A percentile compares a stretch with the other conserved stretches of the same genome.
Conservation (phyloP, 1,140 invertebrate species). For the fruit fly (Drosophila melanogaster) region DNA sequence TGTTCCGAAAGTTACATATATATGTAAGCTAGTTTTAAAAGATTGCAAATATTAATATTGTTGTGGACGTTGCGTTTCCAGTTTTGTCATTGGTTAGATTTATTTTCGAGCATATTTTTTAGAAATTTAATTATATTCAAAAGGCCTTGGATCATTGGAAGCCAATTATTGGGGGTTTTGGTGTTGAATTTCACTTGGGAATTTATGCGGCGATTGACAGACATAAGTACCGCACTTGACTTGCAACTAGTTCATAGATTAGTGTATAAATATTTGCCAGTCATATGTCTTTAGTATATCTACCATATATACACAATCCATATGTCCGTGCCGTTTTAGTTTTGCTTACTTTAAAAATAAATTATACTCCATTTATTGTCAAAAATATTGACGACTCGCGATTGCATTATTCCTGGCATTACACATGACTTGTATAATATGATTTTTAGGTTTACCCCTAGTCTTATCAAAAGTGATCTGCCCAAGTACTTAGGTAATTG, state of each 20-base stretch:
- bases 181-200: slow-evolving; percentile 40
- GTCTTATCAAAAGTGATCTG: slow-evolving; percentile 31
- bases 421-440: slow-evolving; percentile 43
- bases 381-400: slow-evolving; percentile 76
- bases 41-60: slow-evolving; percentile 43
- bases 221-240: slow-evolving; percentile 26
- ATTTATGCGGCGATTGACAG: slow-evolving; percentile 18
- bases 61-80: slow-evolving; percentile 72
- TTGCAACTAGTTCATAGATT: slow-evolving; percentile 28
- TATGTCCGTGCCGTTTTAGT: slow-evolving; percentile 14
- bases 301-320: slow-evolving; percentile 56
- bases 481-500: slow-evolving; percentile 37
- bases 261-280: slow-evolving; percentile 43
- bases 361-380: slow-evolving; percentile 73
- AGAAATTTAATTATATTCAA: slow-evolving; percentile 20
- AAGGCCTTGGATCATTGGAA: slow-evolving; percentile 54
- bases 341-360: slow-evolving; percentile 43
- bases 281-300: slow-evolving; percentile 48
- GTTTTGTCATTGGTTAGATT: slow-evolving; percentile 55
- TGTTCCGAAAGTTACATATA: slow-evolving; percentile 36
- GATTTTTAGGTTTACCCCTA: slow-evolving; percentile 14
- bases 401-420: slow-evolving; percentile 61
- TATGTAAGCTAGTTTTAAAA: slow-evolving; percentile 49
- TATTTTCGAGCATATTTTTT: slow-evolving; percentile 23
- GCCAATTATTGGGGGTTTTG: slow-evolving; percentile 38